Evolutionary conservation across 2,113 vertebrate genomes (phyloP).

Genomic region (Haplochromis vanheusdeni): DNA sequence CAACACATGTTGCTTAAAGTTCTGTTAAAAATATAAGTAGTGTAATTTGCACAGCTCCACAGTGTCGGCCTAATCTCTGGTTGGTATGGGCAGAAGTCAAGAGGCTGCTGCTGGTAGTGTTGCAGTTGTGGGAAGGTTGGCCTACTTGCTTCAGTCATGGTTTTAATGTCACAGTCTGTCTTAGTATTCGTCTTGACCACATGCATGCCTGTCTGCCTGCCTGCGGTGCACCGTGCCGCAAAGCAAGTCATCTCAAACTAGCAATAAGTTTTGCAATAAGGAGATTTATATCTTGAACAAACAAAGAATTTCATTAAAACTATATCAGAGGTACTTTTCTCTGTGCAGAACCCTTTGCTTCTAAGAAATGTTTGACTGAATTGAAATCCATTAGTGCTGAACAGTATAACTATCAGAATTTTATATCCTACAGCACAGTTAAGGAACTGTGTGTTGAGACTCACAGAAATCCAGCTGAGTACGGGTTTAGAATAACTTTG

Average conservation of each 20-base stretch:
- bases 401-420: neutral
- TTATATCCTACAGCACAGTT: accelerated
- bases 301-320: neutral
- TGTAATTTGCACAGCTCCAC: neutral
- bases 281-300: neutral
- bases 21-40: neutral
- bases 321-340: accelerated
- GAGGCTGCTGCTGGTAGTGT: neutral
- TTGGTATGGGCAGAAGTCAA: neutral
- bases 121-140: neutral
- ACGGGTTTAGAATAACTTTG: neutral
- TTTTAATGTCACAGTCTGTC: neutral
- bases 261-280: neutral
- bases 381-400: accelerated
- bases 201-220: neutral
- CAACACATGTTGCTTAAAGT: neutral
- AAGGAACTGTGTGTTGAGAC: neutral
- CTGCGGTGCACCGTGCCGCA: accelerated
- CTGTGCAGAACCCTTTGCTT: neutral
- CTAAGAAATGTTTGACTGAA: neutral
- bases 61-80: neutral
- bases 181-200: neutral
- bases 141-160: neutral
- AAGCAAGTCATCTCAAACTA: neutral
- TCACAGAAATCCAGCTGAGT: neutral